Base-by-base conservation (phyloP, 2,113 vertebrate genomes). In the Colinus virginianus region DNA sequence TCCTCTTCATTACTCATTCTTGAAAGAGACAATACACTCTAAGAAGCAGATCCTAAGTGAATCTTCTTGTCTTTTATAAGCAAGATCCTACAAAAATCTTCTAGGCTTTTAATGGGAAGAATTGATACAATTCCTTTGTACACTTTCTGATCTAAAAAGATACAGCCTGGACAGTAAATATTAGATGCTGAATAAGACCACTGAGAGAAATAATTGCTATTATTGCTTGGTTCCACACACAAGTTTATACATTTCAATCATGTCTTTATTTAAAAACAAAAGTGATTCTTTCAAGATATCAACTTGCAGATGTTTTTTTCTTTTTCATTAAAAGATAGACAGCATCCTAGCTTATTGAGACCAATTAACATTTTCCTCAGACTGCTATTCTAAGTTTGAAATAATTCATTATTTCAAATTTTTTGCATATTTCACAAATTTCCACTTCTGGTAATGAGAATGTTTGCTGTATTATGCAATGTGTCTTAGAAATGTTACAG, bases 111-210 rank as follows among this genome's bases (percentile, higher is more conserved):
- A 78, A 69, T 20, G 90, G 48, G 94, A 94, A 79, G 26, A 89
- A 77, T 16, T 10, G 67, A 83, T 82, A 59, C 90, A 91, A 26
- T 51, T 46, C 78, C 34, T 93, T 95, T 91, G 56, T 63, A 78
- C 40, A 79, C 21, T 6, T 76, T 89, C 42, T 80, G 42, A 32
- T 72, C 75, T 62, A 77, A 88, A 91, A 82, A 77, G 30, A 59
- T 42, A 43, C 53, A 48, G 48, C 13, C 56, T 23, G 76, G 62
- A 89, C 48, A 14, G 19, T 17, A 75, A 64, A 45, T 6, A 55
- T n/a, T 45, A 55, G 80, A 78, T 49, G 22, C 34, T 84, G 40
- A 71, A 75, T 34, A 46, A 23, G 34, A 69, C 3, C 3, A 0
- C 8, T 42, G 61, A 77, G 5, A 36, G 78, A 71, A 67, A 61